These are phyloP conservation scores for Synanthedon formicaeformis DNA, from an alignment of 2,888 invertebrate genomes.

Conservation along the genomic window DNA sequence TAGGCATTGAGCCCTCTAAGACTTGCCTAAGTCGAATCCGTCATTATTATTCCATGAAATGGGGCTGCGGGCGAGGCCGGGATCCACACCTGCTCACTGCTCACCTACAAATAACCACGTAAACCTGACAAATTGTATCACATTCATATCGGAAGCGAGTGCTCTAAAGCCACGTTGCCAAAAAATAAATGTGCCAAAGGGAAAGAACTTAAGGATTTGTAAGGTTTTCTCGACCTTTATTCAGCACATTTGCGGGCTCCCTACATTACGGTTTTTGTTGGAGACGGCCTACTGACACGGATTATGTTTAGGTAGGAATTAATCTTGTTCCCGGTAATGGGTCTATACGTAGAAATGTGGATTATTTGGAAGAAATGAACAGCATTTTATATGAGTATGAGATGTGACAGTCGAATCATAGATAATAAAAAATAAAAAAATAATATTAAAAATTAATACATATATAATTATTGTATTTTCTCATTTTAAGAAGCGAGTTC, in stretches of 20 bases:
- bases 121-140: constrained; percentile 64
- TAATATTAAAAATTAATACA: too few relatives aligned
- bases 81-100: constrained; percentile 46
- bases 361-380: too few relatives aligned
- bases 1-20: constrained; percentile 22
- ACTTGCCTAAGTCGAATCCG: constrained; percentile 56
- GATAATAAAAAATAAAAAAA: too few relatives aligned
- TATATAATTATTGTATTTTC: too few relatives aligned
- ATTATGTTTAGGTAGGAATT: constrained; percentile 17
- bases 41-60: constrained; percentile 57
- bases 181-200: constrained; percentile 30
- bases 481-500: too few relatives aligned
- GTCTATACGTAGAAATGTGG: too few relatives aligned
- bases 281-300: constrained; percentile 16
- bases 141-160: constrained; percentile 57
- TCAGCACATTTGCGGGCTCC: constrained; percentile 25
- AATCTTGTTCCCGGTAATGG: background rate
- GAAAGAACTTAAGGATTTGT: constrained; percentile 28
- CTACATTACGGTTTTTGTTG: constrained; percentile 24
- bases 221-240: constrained; percentile 23
- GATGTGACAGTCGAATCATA: too few relatives aligned
- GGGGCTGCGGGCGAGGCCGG: constrained; percentile 26
- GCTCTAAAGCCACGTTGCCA: constrained; percentile 27
- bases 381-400: too few relatives aligned
- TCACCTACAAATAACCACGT: constrained; percentile 56